Evolutionary conservation across 1,140 invertebrate species (phyloP).

Genomic region (Temnothorax nylanderi): DNA sequence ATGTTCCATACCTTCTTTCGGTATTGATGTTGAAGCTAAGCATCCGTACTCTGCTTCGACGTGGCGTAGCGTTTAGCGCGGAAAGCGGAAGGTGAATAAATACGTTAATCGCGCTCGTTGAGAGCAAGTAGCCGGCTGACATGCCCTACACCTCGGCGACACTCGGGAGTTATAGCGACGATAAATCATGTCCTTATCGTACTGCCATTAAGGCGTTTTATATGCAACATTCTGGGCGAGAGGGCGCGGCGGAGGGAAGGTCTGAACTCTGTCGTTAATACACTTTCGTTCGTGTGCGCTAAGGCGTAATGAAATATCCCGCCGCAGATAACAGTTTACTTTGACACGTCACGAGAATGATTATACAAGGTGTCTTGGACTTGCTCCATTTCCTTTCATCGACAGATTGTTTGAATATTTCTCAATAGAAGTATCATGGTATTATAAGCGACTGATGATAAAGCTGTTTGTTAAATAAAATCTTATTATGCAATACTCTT

Average conservation of each 20-base stretch:
- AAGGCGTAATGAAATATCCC: conserved; percentile 58
- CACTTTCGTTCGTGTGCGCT: conserved; percentile 39
- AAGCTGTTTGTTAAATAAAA: background rate
- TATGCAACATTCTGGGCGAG: conserved; percentile 45
- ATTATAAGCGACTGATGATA: background rate
- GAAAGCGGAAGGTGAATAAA: conserved; percentile 50
- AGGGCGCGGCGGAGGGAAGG: conserved; percentile 7
- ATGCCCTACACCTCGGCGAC: conserved; percentile 59
- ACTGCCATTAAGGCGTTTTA: conserved; percentile 62
- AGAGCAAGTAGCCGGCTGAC: conserved; percentile 62
- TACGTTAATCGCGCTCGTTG: conserved; percentile 62
- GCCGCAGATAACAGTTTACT: conserved; percentile 53
- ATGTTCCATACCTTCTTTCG: background rate
- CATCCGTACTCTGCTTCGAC: background rate
- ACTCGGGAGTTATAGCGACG: conserved; percentile 53
- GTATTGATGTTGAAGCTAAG: background rate
- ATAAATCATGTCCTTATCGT: conserved; percentile 66
- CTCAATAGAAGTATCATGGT: background rate
- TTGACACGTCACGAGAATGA: conserved; percentile 12
- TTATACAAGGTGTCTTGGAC: conserved; percentile 33
- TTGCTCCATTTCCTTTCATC: conserved; percentile 8
- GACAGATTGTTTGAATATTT: conserved; percentile 1
- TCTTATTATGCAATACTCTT: background rate
- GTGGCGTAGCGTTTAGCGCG: background rate
- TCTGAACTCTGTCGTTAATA: conserved; percentile 55